Percentiles rank a stretch among this genome's conserved stretches.
Conservation (phyloP, 1,140 invertebrate species). For the Pseudomyrmex sp. region DNA sequence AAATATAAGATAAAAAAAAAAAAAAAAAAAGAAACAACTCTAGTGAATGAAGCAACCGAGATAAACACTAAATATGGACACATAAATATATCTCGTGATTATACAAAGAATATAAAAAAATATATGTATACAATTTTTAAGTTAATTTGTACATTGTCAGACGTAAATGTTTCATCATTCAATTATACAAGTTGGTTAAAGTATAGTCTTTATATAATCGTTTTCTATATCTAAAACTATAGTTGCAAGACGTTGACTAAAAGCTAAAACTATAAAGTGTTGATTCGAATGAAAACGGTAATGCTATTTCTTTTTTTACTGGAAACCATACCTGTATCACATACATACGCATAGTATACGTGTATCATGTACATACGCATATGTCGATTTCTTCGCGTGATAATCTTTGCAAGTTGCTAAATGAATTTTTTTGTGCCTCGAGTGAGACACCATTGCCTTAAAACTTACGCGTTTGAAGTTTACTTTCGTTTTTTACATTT, state of each 20-base stretch:
- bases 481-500: constrained; percentile 87
- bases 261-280: neutral
- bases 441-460: neutral
- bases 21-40: neutral
- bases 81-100: constrained; percentile 28
- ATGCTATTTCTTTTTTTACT: constrained; percentile 9
- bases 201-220: no score
- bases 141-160: constrained; percentile 36
- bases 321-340: neutral
- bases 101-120: constrained; percentile 63
- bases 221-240: neutral
- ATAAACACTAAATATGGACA: constrained; percentile 22
- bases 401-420: constrained; percentile 34
- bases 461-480: constrained; percentile 54
- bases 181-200: no score
- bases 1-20: constrained; percentile 22
- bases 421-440: neutral
- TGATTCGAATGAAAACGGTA: neutral
- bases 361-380: constrained; percentile 9
- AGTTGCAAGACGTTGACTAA: neutral
- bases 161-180: neutral
- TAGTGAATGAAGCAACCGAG: no score
- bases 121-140: constrained; percentile 54
- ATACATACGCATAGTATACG: constrained; percentile 9
- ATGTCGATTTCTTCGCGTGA: constrained; percentile 39